Evolutionary conservation across 64 coral and sea anemone genomes (phyloP).

Genomic region (Hydrozoanthus tunicans): DNA sequence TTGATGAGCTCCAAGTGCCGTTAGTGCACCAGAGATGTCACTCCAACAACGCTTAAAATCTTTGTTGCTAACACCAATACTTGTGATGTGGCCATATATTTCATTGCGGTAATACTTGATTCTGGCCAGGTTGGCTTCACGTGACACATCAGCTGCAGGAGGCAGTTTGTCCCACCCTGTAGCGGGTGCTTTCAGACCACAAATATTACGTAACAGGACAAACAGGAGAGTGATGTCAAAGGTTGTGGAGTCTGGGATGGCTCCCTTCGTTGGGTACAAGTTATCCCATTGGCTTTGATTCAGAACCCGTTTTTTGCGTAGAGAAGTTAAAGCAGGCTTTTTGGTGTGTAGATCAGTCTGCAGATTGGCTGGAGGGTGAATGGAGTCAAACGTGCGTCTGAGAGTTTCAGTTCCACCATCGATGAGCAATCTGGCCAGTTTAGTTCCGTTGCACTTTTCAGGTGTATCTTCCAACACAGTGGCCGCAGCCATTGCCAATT

Average conservation of each 20-base stretch:
- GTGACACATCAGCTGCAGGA: not conserved
- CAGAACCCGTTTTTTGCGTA: not conserved
- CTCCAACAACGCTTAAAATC: not conserved
- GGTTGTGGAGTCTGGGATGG: not conserved
- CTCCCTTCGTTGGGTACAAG: constrained; percentile 25
- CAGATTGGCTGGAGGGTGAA: constrained; percentile 19
- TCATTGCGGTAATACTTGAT: constrained; percentile 31
- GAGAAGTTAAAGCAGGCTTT: not conserved
- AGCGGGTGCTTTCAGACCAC: not conserved
- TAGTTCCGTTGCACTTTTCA: constrained; percentile 50
- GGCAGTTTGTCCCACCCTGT: not conserved
- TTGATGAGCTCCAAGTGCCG: constrained; percentile 12
- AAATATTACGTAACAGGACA: not conserved
- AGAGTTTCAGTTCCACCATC: constrained; percentile 58
- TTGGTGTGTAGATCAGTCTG: not conserved
- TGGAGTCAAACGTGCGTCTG: not conserved
- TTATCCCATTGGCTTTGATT: not conserved
- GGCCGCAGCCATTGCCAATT: not conserved
- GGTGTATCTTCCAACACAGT: not conserved
- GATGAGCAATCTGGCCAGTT: constrained; percentile 36
- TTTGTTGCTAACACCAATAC: not conserved
- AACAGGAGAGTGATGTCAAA: constrained; percentile 45
- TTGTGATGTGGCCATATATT: constrained; percentile 4
- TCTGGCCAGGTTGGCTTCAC: constrained; percentile 2
- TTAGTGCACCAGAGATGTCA: not conserved